phyloP scores from a whole-genome alignment of 2,888 invertebrate genomes.

The Melikaiella ostensackeni region DNA sequence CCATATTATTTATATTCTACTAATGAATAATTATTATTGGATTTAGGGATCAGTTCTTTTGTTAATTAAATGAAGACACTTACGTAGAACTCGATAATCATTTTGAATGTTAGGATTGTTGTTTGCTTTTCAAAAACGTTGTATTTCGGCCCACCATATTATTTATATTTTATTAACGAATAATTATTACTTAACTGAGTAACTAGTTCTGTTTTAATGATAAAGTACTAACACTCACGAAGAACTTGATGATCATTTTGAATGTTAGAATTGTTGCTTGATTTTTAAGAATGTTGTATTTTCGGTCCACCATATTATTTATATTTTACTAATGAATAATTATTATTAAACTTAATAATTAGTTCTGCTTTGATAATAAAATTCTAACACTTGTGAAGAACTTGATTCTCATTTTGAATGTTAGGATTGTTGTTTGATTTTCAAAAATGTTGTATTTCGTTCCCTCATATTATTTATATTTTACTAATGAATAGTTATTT shows the following conservation, averaged over 20 bases:
- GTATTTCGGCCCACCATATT: too few species aligned
- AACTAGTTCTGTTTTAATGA: too few species aligned
- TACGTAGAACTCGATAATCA: slow-evolving; percentile 71
- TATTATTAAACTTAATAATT: not conserved
- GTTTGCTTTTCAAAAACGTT: too few species aligned
- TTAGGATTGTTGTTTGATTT: slow-evolving; percentile 39
- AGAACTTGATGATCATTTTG: slow-evolving; percentile 71
- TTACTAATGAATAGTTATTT: not conserved
- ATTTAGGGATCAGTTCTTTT: not conserved
- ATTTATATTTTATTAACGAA: not conserved
- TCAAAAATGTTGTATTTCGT: too few species aligned
- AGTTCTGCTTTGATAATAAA: too few species aligned
- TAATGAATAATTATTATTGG: not conserved
- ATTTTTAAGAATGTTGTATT: too few species aligned
- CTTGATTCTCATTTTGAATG: slow-evolving; percentile 70
- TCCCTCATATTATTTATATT: too few species aligned
- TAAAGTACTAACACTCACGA: slow-evolving; percentile 63
- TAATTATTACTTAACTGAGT: not conserved
- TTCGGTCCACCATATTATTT: too few species aligned
- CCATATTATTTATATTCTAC: too few species aligned
- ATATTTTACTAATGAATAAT: not conserved
- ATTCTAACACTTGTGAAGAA: slow-evolving; percentile 65
- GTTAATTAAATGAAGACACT: slow-evolving; percentile 53
- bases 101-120: slow-evolving; percentile 67
- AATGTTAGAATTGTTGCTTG: slow-evolving; percentile 43